Evolutionary conservation across 2,888 invertebrate genomes (phyloP).

Genomic region (Ormyrus rosae): DNA sequence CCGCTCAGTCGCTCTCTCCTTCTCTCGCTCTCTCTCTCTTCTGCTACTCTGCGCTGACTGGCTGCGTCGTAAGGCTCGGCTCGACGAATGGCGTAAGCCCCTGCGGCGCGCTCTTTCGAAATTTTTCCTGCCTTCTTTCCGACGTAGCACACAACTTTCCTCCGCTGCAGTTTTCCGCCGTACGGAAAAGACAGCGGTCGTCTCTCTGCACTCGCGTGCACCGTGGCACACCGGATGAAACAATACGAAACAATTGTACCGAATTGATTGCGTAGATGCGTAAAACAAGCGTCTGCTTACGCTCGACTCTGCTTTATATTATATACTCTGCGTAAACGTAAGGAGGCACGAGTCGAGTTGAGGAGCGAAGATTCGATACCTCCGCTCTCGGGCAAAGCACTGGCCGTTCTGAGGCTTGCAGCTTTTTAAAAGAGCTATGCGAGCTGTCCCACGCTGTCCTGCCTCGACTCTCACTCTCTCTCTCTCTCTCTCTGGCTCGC

Average conservation of each 20-base stretch:
- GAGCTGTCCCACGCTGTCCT: slow-evolving; percentile 23
- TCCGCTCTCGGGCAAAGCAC: slow-evolving; percentile 73
- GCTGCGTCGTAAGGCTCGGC: slow-evolving; percentile 36
- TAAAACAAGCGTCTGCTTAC: no score
- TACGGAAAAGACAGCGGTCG: no score
- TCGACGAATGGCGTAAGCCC: slow-evolving; percentile 51
- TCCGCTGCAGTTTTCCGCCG: no score
- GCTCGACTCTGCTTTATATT: no score
- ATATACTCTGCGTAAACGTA: no score
- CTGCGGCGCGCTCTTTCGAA: slow-evolving; percentile 50
- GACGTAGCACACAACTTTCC: no score
- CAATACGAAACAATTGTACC: no score
- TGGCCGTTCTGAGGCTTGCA: slow-evolving; percentile 67
- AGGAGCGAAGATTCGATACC: slow-evolving; percentile 69
- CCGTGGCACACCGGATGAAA: no score
- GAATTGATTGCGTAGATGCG: no score
- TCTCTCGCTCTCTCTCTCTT: slow-evolving; percentile 46
- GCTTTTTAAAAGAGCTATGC: not conserved
- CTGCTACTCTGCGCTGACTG: slow-evolving; percentile 51
- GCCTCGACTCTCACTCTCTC: slow-evolving; percentile 45
- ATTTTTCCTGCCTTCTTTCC: slow-evolving; percentile 27
- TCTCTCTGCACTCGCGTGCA: not conserved
- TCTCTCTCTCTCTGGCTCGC: slow-evolving; percentile 50
- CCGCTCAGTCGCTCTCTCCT: slow-evolving; percentile 28
- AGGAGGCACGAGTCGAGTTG: not conserved